Base-by-base conservation (phyloP, 1,140 invertebrate genomes). In the Aphaenogaster rudis region DNA sequence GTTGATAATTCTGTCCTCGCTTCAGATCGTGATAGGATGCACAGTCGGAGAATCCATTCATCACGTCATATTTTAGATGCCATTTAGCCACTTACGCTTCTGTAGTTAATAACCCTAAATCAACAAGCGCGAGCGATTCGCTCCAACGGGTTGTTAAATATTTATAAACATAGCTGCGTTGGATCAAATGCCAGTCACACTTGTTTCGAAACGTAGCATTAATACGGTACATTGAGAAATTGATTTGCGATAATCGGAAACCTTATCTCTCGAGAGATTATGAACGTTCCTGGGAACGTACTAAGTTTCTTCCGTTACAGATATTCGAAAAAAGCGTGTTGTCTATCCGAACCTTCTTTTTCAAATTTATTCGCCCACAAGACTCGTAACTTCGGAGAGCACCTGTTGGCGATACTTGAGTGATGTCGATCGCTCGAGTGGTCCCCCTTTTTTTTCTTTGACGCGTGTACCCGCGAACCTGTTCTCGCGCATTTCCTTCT, bases 401-500 rank as follows among this genome's bases (percentile, higher is more conserved):
- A 87, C 76, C 81, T 92, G 88, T 84, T 86, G 67, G 28, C 50
- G 63, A n/a, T 54, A 21, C 15, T n/a, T 52, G 52, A 85, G 61
- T 52, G 48, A 71, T 59, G 84, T 88, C 77, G 76, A 88, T 78
- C 54, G 74, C 82, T 86, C 78, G 87, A 15, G 72, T 79, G 61
- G 50, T 9, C 67, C 81, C 66, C 50, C 54, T 54, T 88, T 91
- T 92, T 90, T 57, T 91, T 90, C 71, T 52, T 89, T 77, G 61
- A 42, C 82, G 54, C 76, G 82, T 89, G 84, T 74, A 92, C 89
- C 80, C 88, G 59, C 63, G 88, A 94, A 94, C 93, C 92, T 91
- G 93, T 94, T 94, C 90, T 88, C 88, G 63, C 88, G 36, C 69
- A 82, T 72, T 87, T 88, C 86, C 86, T 88, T 90, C 81, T 76